Evolutionary conservation across 2,113 vertebrate genomes (phyloP).

Genomic region (Ammospiza nelsoni): DNA sequence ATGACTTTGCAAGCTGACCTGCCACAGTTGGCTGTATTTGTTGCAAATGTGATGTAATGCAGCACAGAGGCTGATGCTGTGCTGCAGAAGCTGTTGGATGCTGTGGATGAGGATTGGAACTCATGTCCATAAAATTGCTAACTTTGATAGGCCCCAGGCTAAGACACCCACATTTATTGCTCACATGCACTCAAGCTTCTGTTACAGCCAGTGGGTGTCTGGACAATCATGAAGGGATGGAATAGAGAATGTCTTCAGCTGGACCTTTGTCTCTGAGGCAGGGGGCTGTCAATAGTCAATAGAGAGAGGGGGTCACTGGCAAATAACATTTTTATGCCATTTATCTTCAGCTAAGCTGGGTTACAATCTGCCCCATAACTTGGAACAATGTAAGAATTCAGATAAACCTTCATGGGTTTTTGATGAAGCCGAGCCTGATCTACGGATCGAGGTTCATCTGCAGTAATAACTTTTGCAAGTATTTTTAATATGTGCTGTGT

Average conservation of each 20-base stretch:
- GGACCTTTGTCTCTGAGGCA: not conserved
- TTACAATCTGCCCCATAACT: not conserved
- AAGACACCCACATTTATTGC: not conserved
- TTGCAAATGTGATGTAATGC: not conserved
- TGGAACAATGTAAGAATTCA: not conserved
- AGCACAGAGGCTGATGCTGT: not conserved
- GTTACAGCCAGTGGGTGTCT: not conserved
- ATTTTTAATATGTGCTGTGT: not conserved
- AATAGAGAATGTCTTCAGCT: not conserved
- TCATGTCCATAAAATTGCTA: not conserved
- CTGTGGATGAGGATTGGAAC: not conserved
- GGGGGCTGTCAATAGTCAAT: not conserved
- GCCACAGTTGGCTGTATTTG: not conserved
- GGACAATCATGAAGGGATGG: not conserved
- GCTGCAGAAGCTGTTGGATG: not conserved
- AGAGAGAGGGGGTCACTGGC: not conserved
- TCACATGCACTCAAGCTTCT: not conserved
- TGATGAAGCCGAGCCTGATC: not conserved
- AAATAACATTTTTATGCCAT: not conserved
- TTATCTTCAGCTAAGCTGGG: not conserved
- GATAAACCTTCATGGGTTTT: fast-evolving
- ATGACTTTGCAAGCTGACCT: not conserved
- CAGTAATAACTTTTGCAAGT: not conserved
- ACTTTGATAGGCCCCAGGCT: not conserved
- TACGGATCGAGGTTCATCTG: not conserved